Base-by-base conservation (phyloP, 2,113 vertebrate genomes). In the Trichechus manatus region DNA sequence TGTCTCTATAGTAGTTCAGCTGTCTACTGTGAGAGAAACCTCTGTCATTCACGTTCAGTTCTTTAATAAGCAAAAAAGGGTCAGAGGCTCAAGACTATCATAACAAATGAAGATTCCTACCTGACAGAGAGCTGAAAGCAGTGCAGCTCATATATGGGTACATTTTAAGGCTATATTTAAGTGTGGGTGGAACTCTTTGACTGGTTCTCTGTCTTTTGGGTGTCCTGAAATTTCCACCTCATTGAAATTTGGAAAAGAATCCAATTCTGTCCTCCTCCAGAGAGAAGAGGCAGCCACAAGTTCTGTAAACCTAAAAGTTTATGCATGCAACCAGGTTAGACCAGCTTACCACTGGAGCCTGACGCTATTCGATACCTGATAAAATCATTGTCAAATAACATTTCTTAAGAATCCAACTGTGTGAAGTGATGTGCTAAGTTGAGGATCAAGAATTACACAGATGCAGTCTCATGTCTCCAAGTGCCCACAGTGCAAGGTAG, bases 181-280 rank as follows among this genome's bases (percentile, higher is more conserved):
- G 22, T 85, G n/a, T 75, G 8, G 44, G 7, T 53, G 44, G 89
- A 78, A 90, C 4, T 39, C 77, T 89, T 64, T 94, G 23, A 92
- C 47, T 31, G 8, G 17, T 42, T 77, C 44, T 64, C 25, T 23
- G 8, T 70, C 83, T 96, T 75, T 74, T 9, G 39, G 39, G 31
- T 94, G 19, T 63, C 85, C 84, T 22, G 5, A 92, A 86, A 91
- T 72, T 92, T 93, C 70, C 53, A 89, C 79, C 78, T 95, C 68
- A 53, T 25, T 72, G 44, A 92, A 92, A 87, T 92, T 66, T 80
- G 74, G 85, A 50, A 90, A 97, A 92, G 33, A 90, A 93, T 63
- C 93, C 70, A 92, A 74, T 86, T 84, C 33, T 78, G 23, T 91
- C 64, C 86, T 92, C 63, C 22, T 42, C 22, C 78, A 75, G 74